These are phyloP conservation scores for Diacarnus erythraeanus DNA, from an alignment of 37 sponge, comb jelly and placozoan genomes.

Conservation along the genomic window DNA sequence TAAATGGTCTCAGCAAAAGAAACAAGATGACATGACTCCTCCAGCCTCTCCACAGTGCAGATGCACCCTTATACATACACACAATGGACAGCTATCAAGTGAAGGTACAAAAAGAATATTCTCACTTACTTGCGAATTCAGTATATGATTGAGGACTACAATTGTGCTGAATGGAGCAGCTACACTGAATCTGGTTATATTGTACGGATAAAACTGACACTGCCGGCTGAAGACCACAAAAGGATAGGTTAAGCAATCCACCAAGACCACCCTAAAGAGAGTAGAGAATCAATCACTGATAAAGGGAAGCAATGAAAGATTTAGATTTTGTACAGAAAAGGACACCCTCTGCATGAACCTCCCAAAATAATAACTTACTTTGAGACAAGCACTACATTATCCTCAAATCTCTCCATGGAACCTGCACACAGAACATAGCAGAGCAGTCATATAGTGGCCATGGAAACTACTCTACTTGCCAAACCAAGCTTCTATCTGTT, in stretches of 20 bases:
- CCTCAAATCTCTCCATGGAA: not conserved
- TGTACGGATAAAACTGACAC: conserved; percentile 63
- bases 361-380: not conserved
- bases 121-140: conserved; percentile 37
- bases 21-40: conserved; percentile 21
- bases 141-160: conserved; percentile 34
- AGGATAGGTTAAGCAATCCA: conserved; percentile 53
- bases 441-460: not conserved
- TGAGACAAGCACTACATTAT: conserved; percentile 1
- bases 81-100: not conserved
- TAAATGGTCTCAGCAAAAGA: conserved; percentile 28
- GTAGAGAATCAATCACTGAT: not conserved
- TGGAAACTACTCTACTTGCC: not conserved
- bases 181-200: not conserved
- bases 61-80: conserved; percentile 38
- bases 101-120: no score
- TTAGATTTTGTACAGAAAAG: not conserved
- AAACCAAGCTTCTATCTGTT: conserved; percentile 32
- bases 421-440: not conserved
- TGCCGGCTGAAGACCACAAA: conserved; percentile 50
- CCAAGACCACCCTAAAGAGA: conserved; percentile 29
- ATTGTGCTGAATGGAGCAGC: conserved; percentile 32
- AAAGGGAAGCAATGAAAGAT: not conserved
- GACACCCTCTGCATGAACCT: not conserved
- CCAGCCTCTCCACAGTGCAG: conserved; percentile 72